These are phyloP conservation scores for Pogonomyrmex californicus DNA, from an alignment of 1,140 invertebrate genomes.

Conservation along the genomic window DNA sequence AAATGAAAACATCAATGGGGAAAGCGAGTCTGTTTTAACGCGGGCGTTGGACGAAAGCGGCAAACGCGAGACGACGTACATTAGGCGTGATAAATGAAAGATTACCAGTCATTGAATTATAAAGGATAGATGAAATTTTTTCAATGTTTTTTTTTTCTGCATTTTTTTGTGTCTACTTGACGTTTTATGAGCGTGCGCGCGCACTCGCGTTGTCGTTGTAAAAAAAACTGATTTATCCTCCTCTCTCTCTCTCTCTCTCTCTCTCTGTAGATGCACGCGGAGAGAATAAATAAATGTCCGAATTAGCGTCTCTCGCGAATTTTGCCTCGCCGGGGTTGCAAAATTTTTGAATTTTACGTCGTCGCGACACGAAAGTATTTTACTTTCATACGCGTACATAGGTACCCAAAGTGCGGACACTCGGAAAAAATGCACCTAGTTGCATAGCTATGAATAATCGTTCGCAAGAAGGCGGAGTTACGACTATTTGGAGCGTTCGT, in stretches of 20 bases:
- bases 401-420: constrained; percentile 10
- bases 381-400: not conserved
- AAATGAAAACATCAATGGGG: constrained; percentile 58
- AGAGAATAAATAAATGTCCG: constrained; percentile 54
- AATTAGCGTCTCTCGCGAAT: constrained; percentile 47
- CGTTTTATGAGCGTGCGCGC: not conserved
- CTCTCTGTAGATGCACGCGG: not conserved
- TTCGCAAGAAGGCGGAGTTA: not conserved
- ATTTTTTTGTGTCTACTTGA: not conserved
- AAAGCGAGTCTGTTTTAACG: constrained; percentile 5
- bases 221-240: constrained; percentile 45
- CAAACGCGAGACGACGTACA: not conserved
- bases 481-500: not conserved
- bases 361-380: constrained; percentile 35
- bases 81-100: not conserved
- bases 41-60: not conserved
- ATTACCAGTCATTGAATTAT: constrained; percentile 14
- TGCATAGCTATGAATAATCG: not conserved
- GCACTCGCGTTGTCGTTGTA: not conserved
- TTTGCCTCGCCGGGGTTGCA: not conserved
- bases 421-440: constrained; percentile 13
- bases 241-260: constrained; percentile 12
- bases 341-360: constrained; percentile 36
- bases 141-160: not conserved
- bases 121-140: not conserved